Conservation (phyloP, 2,113 vertebrate genomes). For the Pterocles orientalis region DNA sequence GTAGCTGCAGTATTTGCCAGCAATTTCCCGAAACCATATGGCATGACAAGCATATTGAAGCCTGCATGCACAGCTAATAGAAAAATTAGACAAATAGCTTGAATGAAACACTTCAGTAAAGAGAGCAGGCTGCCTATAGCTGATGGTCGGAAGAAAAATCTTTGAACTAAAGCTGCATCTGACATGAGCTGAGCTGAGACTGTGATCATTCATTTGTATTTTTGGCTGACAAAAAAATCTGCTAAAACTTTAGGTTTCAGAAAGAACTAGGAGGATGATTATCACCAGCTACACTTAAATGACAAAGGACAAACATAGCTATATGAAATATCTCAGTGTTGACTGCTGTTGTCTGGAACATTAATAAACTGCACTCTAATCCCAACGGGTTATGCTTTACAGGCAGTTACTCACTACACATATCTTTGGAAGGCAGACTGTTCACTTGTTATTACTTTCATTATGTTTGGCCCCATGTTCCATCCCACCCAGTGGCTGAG, state of each 20-base stretch:
- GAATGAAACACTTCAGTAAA: neutral
- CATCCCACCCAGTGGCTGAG: too few relatives aligned
- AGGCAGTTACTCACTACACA: neutral
- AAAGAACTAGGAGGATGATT: neutral
- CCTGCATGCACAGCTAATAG: neutral
- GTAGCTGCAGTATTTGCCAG: neutral
- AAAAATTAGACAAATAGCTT: neutral
- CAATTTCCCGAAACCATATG: neutral
- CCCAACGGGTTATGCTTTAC: neutral
- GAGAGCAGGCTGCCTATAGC: neutral
- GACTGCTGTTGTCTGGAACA: neutral
- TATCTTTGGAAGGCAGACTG: neutral
- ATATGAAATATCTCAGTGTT: neutral
- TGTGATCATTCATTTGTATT: neutral
- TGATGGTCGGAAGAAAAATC: neutral
- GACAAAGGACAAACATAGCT: neutral
- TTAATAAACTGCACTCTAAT: neutral
- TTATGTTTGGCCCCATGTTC: neutral
- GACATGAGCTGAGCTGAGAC: neutral
- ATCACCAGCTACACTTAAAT: neutral
- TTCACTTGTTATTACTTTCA: neutral
- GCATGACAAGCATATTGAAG: accelerated
- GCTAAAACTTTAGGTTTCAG: neutral
- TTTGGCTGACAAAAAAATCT: neutral
- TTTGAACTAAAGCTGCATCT: neutral